Percentiles rank a stretch among this genome's conserved stretches.
Conservation (phyloP, 2,888 invertebrate species). For the Phaonia tiefii region DNA sequence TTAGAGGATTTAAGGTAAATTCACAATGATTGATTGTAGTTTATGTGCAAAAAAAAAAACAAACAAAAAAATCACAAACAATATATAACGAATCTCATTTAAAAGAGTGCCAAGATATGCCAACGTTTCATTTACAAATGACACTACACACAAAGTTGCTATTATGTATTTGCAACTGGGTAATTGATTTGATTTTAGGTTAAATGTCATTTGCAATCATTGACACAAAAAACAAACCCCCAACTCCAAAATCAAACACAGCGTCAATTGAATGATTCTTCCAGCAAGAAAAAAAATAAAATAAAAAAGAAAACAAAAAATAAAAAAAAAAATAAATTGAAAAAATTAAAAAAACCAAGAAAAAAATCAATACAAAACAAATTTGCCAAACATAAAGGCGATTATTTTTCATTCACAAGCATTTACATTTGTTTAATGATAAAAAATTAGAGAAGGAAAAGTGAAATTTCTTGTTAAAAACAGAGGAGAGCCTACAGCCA, state of each 20-base stretch:
- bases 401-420: too few species aligned
- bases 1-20: slow-evolving; percentile 3
- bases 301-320: not conserved
- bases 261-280: not conserved
- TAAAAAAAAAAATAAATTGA: slow-evolving; percentile 7
- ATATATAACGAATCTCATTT: too few species aligned
- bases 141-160: slow-evolving; percentile 10
- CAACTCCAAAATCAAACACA: not conserved
- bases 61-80: too few species aligned
- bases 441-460: not conserved
- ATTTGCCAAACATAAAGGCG: not conserved
- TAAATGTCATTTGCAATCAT: slow-evolving; percentile 55
- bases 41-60: not conserved
- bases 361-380: too few species aligned
- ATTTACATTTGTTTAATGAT: too few species aligned
- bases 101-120: slow-evolving; percentile 2
- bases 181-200: slow-evolving; percentile 61
- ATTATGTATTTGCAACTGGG: slow-evolving; percentile 12
- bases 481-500: not conserved
- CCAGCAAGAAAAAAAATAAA: not conserved
- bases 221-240: slow-evolving; percentile 26
- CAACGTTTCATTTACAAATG: not conserved
- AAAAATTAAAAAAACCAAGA: too few species aligned
- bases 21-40: not conserved
- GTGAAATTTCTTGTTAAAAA: slow-evolving; percentile 11